Conservation (phyloP, 2,888 invertebrate genomes). For the Encarsia formosa region DNA sequence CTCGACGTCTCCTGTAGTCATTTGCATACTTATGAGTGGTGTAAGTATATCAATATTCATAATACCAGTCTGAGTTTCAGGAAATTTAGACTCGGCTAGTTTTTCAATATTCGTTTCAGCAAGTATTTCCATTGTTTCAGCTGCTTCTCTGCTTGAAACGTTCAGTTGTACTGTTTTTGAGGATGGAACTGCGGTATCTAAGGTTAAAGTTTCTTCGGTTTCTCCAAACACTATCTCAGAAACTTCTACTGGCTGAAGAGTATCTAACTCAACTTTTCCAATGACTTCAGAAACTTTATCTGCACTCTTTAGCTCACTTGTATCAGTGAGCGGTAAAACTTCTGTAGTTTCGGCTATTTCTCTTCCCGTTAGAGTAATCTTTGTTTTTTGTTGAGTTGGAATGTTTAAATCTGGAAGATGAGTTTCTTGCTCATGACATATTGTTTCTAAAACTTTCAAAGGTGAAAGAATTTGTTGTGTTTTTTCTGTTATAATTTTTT, state of each 20-base stretch:
- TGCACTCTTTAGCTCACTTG: slow-evolving; percentile 29
- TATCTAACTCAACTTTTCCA: slow-evolving; percentile 38
- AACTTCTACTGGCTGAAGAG: slow-evolving; percentile 33
- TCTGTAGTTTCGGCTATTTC: slow-evolving; percentile 47
- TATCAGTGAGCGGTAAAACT: slow-evolving; percentile 33
- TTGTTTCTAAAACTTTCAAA: slow-evolving; percentile 33
- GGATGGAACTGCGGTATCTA: slow-evolving; percentile 33
- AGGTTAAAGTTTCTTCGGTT: slow-evolving; percentile 31
- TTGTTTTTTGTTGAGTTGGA: slow-evolving; percentile 28
- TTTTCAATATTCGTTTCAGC: slow-evolving; percentile 37
- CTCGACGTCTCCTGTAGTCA: slow-evolving; percentile 37
- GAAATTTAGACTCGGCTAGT: slow-evolving; percentile 30
- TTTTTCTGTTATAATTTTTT: slow-evolving; percentile 30
- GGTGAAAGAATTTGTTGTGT: slow-evolving; percentile 37
- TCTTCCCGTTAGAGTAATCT: slow-evolving; percentile 39
- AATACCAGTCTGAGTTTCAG: slow-evolving; percentile 34
- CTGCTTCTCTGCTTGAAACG: slow-evolving; percentile 44
- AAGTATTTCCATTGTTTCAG: slow-evolving; percentile 46
- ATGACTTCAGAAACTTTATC: slow-evolving; percentile 6
- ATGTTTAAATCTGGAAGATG: slow-evolving; percentile 18
- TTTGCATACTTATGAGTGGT: slow-evolving; percentile 35
- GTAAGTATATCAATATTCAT: slow-evolving; percentile 37
- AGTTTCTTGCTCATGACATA: slow-evolving; percentile 36
- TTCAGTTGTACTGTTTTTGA: slow-evolving; percentile 39
- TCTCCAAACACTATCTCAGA: slow-evolving; percentile 38